Evolutionary conservation across 2,797 vertebrate species (phyloP).

Genomic region (Ptychobarbus kaznakovi): DNA sequence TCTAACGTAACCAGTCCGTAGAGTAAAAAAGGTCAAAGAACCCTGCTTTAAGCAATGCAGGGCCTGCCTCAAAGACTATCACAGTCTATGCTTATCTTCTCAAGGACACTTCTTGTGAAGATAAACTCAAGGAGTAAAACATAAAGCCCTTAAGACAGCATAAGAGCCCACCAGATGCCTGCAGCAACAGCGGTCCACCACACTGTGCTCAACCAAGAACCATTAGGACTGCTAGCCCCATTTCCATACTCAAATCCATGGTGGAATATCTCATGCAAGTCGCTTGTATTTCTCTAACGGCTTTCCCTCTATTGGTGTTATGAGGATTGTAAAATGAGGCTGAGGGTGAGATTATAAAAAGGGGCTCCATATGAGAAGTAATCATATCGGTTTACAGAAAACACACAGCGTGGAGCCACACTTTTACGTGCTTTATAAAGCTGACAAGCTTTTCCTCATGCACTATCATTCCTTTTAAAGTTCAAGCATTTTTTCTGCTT

Average conservation of each 20-base stretch:
- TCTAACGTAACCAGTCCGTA: too few relatives aligned
- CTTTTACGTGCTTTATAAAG: conserved; percentile 38
- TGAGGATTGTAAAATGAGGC: conserved; percentile 27
- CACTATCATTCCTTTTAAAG: conserved; percentile 42
- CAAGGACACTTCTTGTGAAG: conserved; percentile 22
- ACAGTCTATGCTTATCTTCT: conserved; percentile 23
- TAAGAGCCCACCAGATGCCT: conserved; percentile 18
- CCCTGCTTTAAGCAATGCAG: not conserved
- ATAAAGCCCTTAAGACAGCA: conserved; percentile 4
- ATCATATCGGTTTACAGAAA: conserved; percentile 38
- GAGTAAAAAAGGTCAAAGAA: too few relatives aligned
- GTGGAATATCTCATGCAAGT: conserved; percentile 3
- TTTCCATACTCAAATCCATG: not conserved
- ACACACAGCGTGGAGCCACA: conserved; percentile 41
- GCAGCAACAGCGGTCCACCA: not conserved
- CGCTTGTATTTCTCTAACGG: not conserved
- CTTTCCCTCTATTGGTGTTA: conserved; percentile 12
- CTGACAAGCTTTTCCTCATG: conserved; percentile 18
- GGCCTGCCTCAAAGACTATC: too few relatives aligned
- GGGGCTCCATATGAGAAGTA: conserved; percentile 8
- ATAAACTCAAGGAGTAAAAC: conserved; percentile 28
- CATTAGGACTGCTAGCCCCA: not conserved
- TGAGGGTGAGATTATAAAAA: conserved; percentile 33
- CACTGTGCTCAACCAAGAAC: not conserved
- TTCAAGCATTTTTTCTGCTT: conserved; percentile 53